A percentile compares a stretch with the other conserved stretches of the same genome.
These are phyloP conservation scores for Parochlus steinenii DNA, from an alignment of 2,888 invertebrate genomes.

Conservation along the genomic window DNA sequence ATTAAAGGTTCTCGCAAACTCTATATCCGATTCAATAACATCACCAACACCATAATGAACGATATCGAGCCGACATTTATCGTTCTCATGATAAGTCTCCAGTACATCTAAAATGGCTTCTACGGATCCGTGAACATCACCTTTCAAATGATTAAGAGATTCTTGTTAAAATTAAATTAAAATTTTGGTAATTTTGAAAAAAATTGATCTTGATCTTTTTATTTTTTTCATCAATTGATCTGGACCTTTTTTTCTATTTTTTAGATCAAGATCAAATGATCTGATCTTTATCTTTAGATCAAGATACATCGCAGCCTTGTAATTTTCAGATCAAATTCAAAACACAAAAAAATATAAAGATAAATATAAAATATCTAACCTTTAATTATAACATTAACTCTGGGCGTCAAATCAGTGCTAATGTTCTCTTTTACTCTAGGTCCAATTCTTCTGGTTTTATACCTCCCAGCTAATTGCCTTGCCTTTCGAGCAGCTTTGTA, in stretches of 20 bases:
- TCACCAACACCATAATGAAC: constrained; percentile 84
- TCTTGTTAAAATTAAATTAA: constrained; percentile 1
- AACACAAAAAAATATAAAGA: too few relatives aligned
- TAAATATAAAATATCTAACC: constrained; percentile 33
- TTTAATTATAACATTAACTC: constrained; percentile 46
- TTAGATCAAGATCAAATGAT: too few relatives aligned
- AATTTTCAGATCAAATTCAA: constrained; percentile 3
- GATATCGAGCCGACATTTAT: constrained; percentile 60
- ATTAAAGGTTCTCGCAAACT: constrained; percentile 56
- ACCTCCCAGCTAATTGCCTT: constrained; percentile 44
- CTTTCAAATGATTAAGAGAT: constrained; percentile 26
- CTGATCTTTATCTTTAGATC: too few relatives aligned
- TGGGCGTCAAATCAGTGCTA: constrained; percentile 35
- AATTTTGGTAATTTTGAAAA: background rate
- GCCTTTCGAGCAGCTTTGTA: constrained; percentile 44
- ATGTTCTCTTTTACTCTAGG: constrained; percentile 40
- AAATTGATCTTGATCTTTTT: constrained; percentile 1
- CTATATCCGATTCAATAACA: constrained; percentile 67
- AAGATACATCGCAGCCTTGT: background rate
- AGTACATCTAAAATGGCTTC: constrained; percentile 88
- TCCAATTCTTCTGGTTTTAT: constrained; percentile 35
- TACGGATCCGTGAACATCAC: constrained; percentile 91
- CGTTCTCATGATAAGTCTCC: constrained; percentile 63
- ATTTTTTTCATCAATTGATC: background rate
- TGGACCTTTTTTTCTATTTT: too few relatives aligned